These are phyloP conservation scores for Alouatta caraya DNA, from an alignment of 2,797 vertebrate genomes.

Conservation along the genomic window DNA sequence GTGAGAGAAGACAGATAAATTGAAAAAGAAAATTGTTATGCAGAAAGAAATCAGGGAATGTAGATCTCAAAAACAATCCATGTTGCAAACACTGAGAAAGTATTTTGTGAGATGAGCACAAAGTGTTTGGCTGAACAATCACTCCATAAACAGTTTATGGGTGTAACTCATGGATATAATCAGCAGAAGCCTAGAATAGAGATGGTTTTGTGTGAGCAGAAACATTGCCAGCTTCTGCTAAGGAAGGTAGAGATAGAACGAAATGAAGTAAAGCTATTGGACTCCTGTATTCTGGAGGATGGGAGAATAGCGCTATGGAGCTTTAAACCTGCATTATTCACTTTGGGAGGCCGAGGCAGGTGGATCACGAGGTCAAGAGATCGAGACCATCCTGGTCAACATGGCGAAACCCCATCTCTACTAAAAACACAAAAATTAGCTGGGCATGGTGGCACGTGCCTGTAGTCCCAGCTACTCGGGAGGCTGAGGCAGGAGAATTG, in stretches of 20 bases:
- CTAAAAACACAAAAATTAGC: too few relatives aligned
- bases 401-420: too few relatives aligned
- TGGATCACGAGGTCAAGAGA: too few relatives aligned
- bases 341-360: too few relatives aligned
- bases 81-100: background rate
- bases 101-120: background rate
- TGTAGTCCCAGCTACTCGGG: too few relatives aligned
- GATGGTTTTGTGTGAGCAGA: background rate
- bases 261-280: background rate
- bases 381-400: too few relatives aligned
- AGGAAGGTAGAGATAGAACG: background rate
- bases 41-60: background rate
- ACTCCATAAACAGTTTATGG: background rate
- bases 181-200: background rate
- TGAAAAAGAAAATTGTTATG: background rate
- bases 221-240: background rate
- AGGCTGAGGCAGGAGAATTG: too few relatives aligned
- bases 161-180: background rate
- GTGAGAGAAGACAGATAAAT: background rate
- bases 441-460: too few relatives aligned
- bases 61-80: background rate
- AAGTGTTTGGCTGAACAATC: background rate
- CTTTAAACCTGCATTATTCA: background rate
- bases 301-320: background rate
- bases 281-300: background rate